phyloP scores from a whole-genome alignment of 1,140 invertebrate genomes.

The Formica selysi region DNA sequence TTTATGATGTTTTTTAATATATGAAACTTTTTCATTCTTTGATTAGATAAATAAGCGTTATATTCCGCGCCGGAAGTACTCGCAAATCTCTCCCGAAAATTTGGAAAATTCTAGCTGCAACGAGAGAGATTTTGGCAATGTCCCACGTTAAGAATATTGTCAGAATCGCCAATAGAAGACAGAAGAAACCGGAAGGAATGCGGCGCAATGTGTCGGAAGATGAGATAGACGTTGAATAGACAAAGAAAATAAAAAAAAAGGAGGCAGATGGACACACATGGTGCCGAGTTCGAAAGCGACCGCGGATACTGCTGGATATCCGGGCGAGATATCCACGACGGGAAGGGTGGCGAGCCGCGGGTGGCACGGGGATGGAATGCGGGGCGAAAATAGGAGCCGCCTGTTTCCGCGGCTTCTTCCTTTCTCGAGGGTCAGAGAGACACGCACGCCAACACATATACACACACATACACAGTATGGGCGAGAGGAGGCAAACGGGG shows the following conservation, averaged over 20 bases:
- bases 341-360: slow-evolving; percentile 1
- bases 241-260: slow-evolving; percentile 7
- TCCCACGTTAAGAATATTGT: slow-evolving; percentile 26
- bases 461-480: slow-evolving; percentile 6
- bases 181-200: neutral
- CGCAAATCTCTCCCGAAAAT: slow-evolving; percentile 27
- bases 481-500: slow-evolving; percentile 23
- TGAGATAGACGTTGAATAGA: neutral
- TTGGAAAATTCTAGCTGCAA: slow-evolving; percentile 22
- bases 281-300: slow-evolving; percentile 57
- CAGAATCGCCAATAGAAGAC: neutral
- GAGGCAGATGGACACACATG: slow-evolving; percentile 47
- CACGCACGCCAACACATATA: neutral
- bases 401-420: slow-evolving; percentile 65
- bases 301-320: slow-evolving; percentile 48
- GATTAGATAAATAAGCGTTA: slow-evolving; percentile 30
- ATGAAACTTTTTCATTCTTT: neutral
- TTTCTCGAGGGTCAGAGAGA: slow-evolving; percentile 45
- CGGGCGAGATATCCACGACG: slow-evolving; percentile 42
- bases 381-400: slow-evolving; percentile 69
- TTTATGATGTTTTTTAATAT: neutral
- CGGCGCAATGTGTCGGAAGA: slow-evolving; percentile 4
- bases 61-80: neutral
- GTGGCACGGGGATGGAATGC: slow-evolving; percentile 3
- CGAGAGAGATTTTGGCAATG: neutral